phyloP scores from a whole-genome alignment of 2,888 invertebrate species.

The Chrysolina haemoptera region DNA sequence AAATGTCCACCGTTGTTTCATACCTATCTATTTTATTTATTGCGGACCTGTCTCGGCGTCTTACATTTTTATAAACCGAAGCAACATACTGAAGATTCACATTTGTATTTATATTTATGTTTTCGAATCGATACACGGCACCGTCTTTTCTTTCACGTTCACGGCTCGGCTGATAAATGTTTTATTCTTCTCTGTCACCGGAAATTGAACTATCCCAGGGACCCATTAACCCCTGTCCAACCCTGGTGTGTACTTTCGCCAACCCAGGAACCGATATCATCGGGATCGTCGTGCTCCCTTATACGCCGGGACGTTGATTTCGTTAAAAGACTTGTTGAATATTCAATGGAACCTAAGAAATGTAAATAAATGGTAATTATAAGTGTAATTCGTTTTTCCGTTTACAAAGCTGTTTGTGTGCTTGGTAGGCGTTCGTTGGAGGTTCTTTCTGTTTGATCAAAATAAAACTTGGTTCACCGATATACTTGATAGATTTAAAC shows the following conservation, averaged over 20 bases:
- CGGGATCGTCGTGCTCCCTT: constrained; percentile 15
- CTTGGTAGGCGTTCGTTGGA: too few relatives aligned
- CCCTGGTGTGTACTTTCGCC: constrained; percentile 19
- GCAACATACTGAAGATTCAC: background rate
- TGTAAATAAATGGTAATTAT: too few relatives aligned
- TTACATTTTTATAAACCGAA: too few relatives aligned
- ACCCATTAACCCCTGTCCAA: constrained; percentile 21
- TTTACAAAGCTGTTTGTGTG: too few relatives aligned
- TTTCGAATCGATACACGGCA: background rate
- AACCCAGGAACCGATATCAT: constrained; percentile 25
- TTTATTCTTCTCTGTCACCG: background rate
- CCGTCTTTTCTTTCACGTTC: constrained; percentile 11
- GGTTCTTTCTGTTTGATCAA: too few relatives aligned
- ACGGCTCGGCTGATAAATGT: constrained; percentile 23
- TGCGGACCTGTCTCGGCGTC: too few relatives aligned
- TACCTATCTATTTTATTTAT: too few relatives aligned
- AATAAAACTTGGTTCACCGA: too few relatives aligned
- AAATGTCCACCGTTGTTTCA: too few relatives aligned
- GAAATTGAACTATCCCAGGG: constrained; percentile 22
- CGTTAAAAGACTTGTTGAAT: background rate
- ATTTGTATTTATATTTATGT: background rate
- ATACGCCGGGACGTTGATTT: background rate
- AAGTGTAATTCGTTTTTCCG: too few relatives aligned
- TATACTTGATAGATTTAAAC: too few relatives aligned
- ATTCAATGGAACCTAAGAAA: background rate